phyloP scores from a whole-genome alignment of 2,888 invertebrate genomes.

The Laothoe populi region DNA sequence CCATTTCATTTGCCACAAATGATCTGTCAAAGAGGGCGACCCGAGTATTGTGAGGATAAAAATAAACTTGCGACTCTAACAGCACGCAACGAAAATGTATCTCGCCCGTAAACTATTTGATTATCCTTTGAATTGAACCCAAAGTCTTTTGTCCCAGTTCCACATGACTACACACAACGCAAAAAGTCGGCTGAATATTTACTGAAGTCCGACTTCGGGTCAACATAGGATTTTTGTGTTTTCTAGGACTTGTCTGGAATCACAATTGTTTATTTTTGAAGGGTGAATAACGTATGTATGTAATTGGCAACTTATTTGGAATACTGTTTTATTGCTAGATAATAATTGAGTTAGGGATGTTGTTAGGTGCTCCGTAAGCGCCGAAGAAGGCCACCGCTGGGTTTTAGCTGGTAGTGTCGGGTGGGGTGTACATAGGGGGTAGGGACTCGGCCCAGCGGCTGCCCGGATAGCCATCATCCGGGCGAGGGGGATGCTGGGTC shows the following conservation, averaged over 20 bases:
- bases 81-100: slow-evolving; percentile 56
- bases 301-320: neutral
- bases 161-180: slow-evolving; percentile 54
- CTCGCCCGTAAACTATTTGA: slow-evolving; percentile 68
- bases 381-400: too few relatives aligned
- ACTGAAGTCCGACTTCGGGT: slow-evolving; percentile 52
- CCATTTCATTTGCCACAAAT: slow-evolving; percentile 56
- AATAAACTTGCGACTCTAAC: slow-evolving; percentile 52
- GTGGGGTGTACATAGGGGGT: too few relatives aligned
- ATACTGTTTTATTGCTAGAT: neutral
- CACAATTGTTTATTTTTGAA: slow-evolving; percentile 30
- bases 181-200: slow-evolving; percentile 56
- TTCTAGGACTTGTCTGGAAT: slow-evolving; percentile 35
- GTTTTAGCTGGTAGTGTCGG: too few relatives aligned
- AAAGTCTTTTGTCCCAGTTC: slow-evolving; percentile 61
- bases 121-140: slow-evolving; percentile 68
- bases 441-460: too few relatives aligned
- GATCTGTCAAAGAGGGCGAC: slow-evolving; percentile 53
- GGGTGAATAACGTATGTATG: neutral
- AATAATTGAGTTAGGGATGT: too few relatives aligned
- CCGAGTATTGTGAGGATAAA: slow-evolving; percentile 54
- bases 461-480: too few relatives aligned
- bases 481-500: too few relatives aligned
- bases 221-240: slow-evolving; percentile 48
- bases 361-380: too few relatives aligned